Conservation (phyloP, 1,140 invertebrate genomes). For the Colletes latitarsis region DNA sequence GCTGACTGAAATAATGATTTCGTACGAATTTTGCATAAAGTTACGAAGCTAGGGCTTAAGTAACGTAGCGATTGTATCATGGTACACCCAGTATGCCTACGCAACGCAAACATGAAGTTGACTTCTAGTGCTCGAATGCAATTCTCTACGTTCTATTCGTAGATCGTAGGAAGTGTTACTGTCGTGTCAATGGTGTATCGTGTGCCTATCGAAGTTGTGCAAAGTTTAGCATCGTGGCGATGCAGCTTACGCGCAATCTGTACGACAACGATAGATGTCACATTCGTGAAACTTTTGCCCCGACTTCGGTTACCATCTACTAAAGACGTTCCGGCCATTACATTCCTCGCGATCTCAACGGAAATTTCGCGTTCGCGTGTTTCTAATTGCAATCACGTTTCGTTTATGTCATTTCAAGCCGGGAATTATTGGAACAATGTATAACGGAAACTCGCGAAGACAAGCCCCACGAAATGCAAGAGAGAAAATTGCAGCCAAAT, state of each 20-base stretch:
- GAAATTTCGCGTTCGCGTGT: background rate
- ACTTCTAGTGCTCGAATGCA: background rate
- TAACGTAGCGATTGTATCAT: background rate
- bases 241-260: background rate
- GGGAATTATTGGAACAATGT: background rate
- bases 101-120: conserved; percentile 7
- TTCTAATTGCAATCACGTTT: background rate
- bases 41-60: no score
- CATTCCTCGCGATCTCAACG: background rate
- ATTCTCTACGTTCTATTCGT: conserved; percentile 22
- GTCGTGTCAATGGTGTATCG: conserved; percentile 11
- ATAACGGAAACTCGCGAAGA: background rate
- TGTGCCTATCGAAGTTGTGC: conserved; percentile 6
- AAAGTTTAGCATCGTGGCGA: conserved; percentile 20
- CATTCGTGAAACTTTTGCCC: background rate
- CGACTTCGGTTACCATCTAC: background rate
- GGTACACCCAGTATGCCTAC: conserved; percentile 1
- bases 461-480: no score
- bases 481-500: background rate
- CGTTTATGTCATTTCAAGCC: no score
- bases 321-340: background rate
- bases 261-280: background rate
- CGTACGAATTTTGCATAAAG: background rate
- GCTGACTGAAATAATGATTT: no score
- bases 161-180: conserved; percentile 23